Evolutionary conservation across 2,888 invertebrate genomes (phyloP), one percentile per base, ranked within the genome.

Genomic region (Heteropelma amictum): DNA sequence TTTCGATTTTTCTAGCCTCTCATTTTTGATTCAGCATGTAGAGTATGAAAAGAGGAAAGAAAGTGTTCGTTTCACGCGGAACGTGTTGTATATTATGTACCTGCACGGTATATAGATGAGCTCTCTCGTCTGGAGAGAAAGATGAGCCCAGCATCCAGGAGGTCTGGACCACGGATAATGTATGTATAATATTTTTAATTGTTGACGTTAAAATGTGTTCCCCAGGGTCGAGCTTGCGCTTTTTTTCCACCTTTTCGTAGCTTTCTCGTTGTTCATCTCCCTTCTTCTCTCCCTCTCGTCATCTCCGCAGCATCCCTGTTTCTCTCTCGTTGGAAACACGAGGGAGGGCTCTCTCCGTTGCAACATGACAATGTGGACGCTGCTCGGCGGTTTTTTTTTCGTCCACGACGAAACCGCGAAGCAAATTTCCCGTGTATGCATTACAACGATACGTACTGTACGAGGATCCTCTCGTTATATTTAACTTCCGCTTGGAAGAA

Each of bases 141-240:
- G 84, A 85, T 85, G 86, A 83, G 84, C 82, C 81, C 76, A 76
- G 79, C 79, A 77, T 71, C 54, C 42, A 30, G 60, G 40, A 61
- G 65, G 49, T 68, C 42, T 61, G 28, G 40, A 17, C 64, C 63
- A n/a, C n/a, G n/a, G 76, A 79, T 88, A 88, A 88, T 86, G 82
- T 89, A 88, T 87, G 89, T 87, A 87, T 85, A 87, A 87, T 88
- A 89, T 89, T 89, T 89, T 88, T 89, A 88, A 89, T 88, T 89
- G 88, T 86, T 88, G 88, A 88, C 89, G 83, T 88, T 88, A 88
- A 89, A 88, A 88, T 88, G 87, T 88, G 86, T 84, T 85, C 83
- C 81, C 83, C 81, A 82, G 83, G 82, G 40, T 67, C 10, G 53
- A 83, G 56, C 63, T 63, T 63, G 70, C 69, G 68, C 60, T 21